Percentiles rank a stretch among this genome's conserved stretches.
Evolutionary conservation across 2,113 vertebrate species (phyloP).

Genomic region (Zapornia atra): DNA sequence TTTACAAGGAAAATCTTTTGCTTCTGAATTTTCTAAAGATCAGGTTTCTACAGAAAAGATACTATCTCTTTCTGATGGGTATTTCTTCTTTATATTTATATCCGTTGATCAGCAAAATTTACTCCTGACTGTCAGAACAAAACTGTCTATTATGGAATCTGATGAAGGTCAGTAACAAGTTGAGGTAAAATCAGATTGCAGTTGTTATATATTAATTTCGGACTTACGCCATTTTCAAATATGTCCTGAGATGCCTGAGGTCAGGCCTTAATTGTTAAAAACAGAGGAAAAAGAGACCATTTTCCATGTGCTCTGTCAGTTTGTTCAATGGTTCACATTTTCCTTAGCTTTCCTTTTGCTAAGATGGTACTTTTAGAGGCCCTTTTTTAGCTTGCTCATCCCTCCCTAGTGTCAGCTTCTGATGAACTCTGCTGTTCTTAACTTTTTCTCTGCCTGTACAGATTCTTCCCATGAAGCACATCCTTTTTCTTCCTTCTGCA

Average conservation of each 20-base stretch:
- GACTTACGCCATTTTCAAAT: neutral
- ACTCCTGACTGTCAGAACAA: neutral
- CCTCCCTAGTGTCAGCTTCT: neutral
- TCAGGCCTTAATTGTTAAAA: neutral
- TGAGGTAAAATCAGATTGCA: neutral
- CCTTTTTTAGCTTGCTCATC: neutral
- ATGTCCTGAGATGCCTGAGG: neutral
- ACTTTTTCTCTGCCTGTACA: neutral
- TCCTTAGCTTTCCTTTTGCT: neutral
- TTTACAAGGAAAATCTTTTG: neutral
- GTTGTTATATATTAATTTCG: neutral
- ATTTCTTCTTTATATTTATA: neutral
- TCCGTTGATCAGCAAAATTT: neutral
- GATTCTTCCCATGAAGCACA: neutral
- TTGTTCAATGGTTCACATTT: neutral
- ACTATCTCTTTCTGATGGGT: neutral
- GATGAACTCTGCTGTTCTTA: neutral
- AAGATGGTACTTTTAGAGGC: neutral
- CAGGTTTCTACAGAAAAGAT: neutral
- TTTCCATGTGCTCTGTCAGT: neutral
- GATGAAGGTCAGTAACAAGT: neutral
- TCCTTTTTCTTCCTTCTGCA: neutral
- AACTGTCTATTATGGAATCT: neutral
- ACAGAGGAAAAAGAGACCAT: accelerated
- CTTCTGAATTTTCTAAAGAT: neutral